Conservation (phyloP, 2,888 invertebrate species). For the Toxonevra muliebris region DNA sequence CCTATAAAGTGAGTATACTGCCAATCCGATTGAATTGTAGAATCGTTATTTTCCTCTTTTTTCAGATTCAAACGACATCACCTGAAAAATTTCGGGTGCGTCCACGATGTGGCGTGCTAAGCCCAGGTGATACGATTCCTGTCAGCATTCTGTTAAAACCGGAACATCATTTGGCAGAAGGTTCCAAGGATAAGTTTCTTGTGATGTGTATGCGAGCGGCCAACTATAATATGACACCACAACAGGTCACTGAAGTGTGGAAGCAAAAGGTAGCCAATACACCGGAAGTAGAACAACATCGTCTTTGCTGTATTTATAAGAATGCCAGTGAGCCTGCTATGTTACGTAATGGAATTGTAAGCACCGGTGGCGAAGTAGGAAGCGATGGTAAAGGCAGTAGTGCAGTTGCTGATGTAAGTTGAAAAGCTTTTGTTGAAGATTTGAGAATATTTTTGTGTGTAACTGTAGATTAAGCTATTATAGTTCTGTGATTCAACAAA, state of each 20-base stretch:
- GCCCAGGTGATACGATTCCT: conserved; percentile 71
- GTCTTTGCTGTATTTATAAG: conserved; percentile 70
- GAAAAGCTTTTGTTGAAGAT: too few relatives aligned
- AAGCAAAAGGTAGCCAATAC: conserved; percentile 70
- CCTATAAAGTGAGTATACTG: conserved; percentile 72
- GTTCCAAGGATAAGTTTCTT: conserved; percentile 85
- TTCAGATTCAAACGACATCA: conserved; percentile 92
- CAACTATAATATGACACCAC: conserved; percentile 65
- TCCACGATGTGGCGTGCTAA: conserved; percentile 83
- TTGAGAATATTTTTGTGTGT: not conserved
- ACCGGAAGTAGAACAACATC: conserved; percentile 73
- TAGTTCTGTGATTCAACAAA: too few relatives aligned
- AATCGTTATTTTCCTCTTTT: not conserved
- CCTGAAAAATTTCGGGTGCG: conserved; percentile 95
- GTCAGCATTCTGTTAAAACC: conserved; percentile 80
- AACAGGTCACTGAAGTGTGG: conserved; percentile 77
- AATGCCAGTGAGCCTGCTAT: conserved; percentile 23
- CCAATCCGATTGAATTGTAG: not conserved
- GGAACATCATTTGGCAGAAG: conserved; percentile 74
- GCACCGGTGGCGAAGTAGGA: not conserved
- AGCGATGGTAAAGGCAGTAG: conserved; percentile 16
- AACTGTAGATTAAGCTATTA: too few relatives aligned
- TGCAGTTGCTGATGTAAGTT: conserved; percentile 27
- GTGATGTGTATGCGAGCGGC: conserved; percentile 82
- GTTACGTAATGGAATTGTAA: conserved; percentile 20